Evolutionary conservation across 30 jellyfish, hydroid and myxozoan species (phyloP), one percentile per base, ranked within the genome.

Genomic region (Nemopilema nomurai): DNA sequence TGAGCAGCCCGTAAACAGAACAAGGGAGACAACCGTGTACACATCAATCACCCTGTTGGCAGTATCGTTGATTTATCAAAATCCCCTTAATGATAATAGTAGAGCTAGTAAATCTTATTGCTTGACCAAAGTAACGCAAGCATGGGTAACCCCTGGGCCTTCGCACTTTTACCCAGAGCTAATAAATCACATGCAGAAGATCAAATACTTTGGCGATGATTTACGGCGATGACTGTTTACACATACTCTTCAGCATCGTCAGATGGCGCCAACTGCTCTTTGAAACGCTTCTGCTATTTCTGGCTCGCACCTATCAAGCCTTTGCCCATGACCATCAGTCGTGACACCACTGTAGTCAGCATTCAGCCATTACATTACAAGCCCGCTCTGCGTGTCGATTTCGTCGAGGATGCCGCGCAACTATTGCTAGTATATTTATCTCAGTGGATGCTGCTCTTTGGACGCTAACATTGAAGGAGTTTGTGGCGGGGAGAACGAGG

Each of bases 241-340:
- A 77, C 93, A 76, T 84, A 51, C 93, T 73, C 76, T 33, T 53
- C 24, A 68, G 72, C 87, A 74, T 49, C 87, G 66, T 21, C 71
- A 31, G 26, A 72, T 67, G 93, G 93, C 93, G 93, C 93, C 93
- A 74, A 74, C 27, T 74, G 87, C 57, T 28, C 73, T 31, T 69
- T 62, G 79, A 30, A 70, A 70, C 62, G 32, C 81, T 31, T 31
- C 76, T 75, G 70, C 93, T 84, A 67, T 74, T 74, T 84, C 87
- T 67, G 81, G 74, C 89, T 79, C 69, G 72, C 73, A 79, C 65
- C 89, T 24, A 79, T 79, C 89, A 79, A 79, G 80, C 52, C 75
- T 23, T 8, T 49, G 65, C 75, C 20, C n/a, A 69, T 29, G 72
- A 66, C 16, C 75, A 79, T 28, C 24, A 79, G 81, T 79, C 81